phyloP scores from a whole-genome alignment of 2,113 vertebrate genomes.

The Dipodomys stephensi region DNA sequence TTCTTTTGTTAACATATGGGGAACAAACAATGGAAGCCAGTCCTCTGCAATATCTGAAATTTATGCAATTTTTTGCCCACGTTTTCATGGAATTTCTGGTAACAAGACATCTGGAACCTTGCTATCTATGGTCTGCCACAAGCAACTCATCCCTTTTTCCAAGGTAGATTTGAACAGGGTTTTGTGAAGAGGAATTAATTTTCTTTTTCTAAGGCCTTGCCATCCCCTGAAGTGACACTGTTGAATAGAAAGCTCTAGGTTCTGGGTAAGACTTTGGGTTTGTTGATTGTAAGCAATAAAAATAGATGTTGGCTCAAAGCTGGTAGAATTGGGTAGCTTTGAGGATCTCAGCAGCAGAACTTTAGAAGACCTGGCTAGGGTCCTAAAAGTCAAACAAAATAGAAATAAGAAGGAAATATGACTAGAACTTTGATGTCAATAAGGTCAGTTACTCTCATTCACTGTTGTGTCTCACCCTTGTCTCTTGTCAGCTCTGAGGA shows the following conservation, averaged over 20 bases:
- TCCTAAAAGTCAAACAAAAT: background rate
- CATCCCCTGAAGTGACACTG: background rate
- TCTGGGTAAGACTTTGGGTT: background rate
- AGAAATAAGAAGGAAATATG: too few species aligned
- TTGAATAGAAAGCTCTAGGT: background rate
- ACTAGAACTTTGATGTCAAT: too few species aligned
- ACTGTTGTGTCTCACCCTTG: too few species aligned
- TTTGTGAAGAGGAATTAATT: background rate
- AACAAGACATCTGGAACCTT: slow-evolving; percentile 71
- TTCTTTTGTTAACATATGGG: slow-evolving; percentile 73
- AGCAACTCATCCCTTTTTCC: slow-evolving; percentile 55
- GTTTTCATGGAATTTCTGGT: slow-evolving; percentile 72
- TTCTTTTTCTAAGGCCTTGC: background rate
- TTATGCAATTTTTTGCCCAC: slow-evolving; percentile 65
- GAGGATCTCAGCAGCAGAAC: background rate
- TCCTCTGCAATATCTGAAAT: slow-evolving; percentile 60
- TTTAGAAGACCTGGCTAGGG: background rate
- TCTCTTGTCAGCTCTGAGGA: too few species aligned
- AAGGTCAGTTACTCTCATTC: too few species aligned
- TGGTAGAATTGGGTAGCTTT: background rate
- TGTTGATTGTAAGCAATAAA: background rate
- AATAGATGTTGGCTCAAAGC: background rate
- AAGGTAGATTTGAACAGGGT: background rate
- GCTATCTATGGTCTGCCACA: slow-evolving; percentile 67
- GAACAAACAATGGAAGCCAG: slow-evolving; percentile 71